Evolutionary conservation across 2,113 vertebrate genomes (phyloP).

Genomic region (Miniopterus natalensis): DNA sequence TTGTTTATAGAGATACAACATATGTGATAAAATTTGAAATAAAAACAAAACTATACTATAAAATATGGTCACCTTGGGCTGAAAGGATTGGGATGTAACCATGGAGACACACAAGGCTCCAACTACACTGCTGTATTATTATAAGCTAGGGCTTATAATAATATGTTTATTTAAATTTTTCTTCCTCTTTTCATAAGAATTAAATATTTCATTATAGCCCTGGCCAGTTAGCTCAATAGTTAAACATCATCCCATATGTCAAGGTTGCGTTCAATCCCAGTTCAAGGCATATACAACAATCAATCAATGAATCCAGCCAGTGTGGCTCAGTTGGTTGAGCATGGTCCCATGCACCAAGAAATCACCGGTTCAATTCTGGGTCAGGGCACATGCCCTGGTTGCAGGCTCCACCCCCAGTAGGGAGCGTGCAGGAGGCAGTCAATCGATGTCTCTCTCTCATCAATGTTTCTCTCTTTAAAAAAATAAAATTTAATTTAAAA

Average conservation of each 20-base stretch:
- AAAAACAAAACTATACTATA: slow-evolving; percentile 33
- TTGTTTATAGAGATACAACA: background rate
- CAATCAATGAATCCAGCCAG: too few species aligned
- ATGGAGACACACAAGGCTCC: background rate
- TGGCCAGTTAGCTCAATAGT: background rate
- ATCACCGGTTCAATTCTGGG: too few species aligned
- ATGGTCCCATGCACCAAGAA: too few species aligned
- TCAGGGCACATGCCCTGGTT: too few species aligned
- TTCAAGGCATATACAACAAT: background rate
- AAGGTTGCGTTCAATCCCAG: background rate
- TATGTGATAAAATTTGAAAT: background rate
- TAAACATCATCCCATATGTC: background rate
- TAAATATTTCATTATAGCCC: slow-evolving; percentile 27
- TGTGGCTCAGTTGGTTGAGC: too few species aligned
- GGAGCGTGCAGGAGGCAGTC: too few species aligned
- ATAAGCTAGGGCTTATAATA: background rate
- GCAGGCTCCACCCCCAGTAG: too few species aligned
- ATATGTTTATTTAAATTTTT: background rate
- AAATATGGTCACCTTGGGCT: background rate
- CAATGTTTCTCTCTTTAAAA: too few species aligned
- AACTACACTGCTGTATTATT: background rate
- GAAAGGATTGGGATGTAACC: background rate
- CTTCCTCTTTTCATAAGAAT: slow-evolving; percentile 48
- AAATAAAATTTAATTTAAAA: too few species aligned
- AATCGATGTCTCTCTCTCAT: too few species aligned